Conservation (phyloP, 2,113 vertebrate genomes). For the Saccopteryx bilineata region DNA sequence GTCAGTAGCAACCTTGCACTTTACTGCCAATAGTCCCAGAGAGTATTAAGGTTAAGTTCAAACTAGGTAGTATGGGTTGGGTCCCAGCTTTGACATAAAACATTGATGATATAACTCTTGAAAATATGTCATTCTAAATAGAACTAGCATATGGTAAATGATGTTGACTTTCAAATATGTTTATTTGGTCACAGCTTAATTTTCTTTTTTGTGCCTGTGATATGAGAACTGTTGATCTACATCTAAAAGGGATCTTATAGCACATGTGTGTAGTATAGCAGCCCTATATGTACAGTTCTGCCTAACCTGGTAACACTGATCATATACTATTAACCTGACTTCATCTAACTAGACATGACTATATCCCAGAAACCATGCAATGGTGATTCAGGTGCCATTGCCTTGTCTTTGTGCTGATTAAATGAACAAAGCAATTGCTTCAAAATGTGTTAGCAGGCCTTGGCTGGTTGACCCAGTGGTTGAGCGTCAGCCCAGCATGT, state of each 20-base stretch:
- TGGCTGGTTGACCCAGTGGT: no score
- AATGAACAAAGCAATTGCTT: neutral
- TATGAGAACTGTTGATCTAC: neutral
- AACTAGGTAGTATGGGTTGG: neutral
- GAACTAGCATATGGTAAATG: neutral
- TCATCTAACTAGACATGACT: neutral
- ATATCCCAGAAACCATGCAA: neutral
- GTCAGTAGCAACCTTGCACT: neutral
- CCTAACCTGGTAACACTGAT: neutral
- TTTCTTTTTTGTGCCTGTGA: neutral
- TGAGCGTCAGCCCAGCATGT: no score
- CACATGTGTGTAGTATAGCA: neutral
- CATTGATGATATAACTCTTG: neutral
- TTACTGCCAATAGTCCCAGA: neutral
- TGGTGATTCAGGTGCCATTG: neutral
- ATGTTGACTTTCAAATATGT: neutral
- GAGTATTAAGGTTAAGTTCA: neutral
- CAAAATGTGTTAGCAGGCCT: neutral
- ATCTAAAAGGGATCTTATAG: neutral
- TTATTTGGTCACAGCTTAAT: neutral
- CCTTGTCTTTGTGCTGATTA: neutral
- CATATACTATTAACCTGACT: neutral
- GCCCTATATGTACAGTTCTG: neutral
- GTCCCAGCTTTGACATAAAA: neutral
- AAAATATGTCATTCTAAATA: neutral